Evolutionary conservation across 2,888 invertebrate genomes (phyloP).

Genomic region (Xylota sylvarum): DNA sequence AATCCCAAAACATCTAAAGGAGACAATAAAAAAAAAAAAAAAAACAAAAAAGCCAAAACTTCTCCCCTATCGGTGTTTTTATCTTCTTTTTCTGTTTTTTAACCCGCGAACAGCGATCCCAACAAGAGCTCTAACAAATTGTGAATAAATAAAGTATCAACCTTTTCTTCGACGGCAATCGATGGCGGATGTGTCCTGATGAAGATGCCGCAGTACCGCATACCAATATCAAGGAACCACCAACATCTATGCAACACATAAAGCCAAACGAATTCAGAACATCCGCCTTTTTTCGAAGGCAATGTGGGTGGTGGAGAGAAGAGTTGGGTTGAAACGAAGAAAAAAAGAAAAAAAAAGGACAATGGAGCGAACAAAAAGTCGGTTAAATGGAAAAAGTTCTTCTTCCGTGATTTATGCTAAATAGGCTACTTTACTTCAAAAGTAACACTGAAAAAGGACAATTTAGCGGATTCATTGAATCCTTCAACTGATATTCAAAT

Average conservation of each 20-base stretch:
- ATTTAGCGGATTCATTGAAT: constrained; percentile 76
- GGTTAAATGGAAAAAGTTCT: constrained; percentile 75
- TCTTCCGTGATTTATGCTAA: constrained; percentile 74
- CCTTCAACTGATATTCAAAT: constrained; percentile 71
- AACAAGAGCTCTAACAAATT: constrained; percentile 30
- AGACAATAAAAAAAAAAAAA: constrained; percentile 10
- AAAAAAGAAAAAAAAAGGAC: constrained; percentile 54
- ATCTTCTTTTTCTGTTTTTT: background rate
- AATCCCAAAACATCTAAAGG: background rate
- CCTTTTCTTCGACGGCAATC: constrained; percentile 22
- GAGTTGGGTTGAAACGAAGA: background rate
- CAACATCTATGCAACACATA: constrained; percentile 38
- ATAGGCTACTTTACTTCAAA: constrained; percentile 74
- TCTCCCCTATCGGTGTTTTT: background rate
- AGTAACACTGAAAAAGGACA: constrained; percentile 67
- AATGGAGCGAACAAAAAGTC: constrained; percentile 72
- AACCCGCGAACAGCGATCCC: constrained; percentile 22
- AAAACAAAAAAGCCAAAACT: constrained; percentile 1
- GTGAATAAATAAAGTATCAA: constrained; percentile 47
- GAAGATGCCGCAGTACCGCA: constrained; percentile 35
- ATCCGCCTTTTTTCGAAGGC: background rate
- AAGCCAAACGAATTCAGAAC: constrained; percentile 15
- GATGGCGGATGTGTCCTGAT: constrained; percentile 38
- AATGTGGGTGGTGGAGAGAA: too few species aligned
- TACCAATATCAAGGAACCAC: constrained; percentile 25